Evolutionary conservation across 1,140 invertebrate genomes (phyloP), one percentile per base, ranked within the genome.

Genomic region (Mizuhopecten yessoensis): DNA sequence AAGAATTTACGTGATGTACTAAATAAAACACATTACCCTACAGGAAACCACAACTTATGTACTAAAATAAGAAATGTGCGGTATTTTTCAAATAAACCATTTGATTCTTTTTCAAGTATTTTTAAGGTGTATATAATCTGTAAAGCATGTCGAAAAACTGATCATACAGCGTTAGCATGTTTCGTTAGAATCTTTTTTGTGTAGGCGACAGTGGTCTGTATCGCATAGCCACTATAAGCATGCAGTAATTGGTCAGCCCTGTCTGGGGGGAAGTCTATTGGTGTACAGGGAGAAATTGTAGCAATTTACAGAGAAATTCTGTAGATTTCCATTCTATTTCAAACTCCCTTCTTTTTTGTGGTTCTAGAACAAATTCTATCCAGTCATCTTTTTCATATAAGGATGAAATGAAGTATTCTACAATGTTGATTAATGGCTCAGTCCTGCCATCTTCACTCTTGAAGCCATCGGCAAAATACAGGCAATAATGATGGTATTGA

Each of bases 401-500:
- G 57, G 17, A 75, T 75, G n/a, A 29, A 75, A n/a, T 75, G 17
- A 75, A 75, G 57, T 75, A 29, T 29, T 29, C 57, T 5, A 29
- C 57, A 75, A 75, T 75, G 57, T 29, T 75, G 57, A 75, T 75
- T 75, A 75, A 75, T 75, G 57, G 57, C 11, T 7, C 23, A 17
- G 57, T 17, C 57, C 57, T n/a, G 11, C 57, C n/a, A 75, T n/a
- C 57, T 75, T 75, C 17, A 29, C 57, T 75, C 57, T 75, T 75
- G 57, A 75, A 75, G 57, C 57, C 57, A 75, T 75, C 57, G 57
- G 57, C 57, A 75, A 75, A 75, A 75, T n/a, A 13, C 23, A 75
- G 57, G 57, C 57, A 75, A 75, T 75, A 75, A 75, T 75, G 57
- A 75, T 75, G 57, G 57, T 75, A 75, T 75, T 75, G 57, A 75